Conservation (phyloP, 2,797 vertebrate species). For the Phalloptychus januarius region DNA sequence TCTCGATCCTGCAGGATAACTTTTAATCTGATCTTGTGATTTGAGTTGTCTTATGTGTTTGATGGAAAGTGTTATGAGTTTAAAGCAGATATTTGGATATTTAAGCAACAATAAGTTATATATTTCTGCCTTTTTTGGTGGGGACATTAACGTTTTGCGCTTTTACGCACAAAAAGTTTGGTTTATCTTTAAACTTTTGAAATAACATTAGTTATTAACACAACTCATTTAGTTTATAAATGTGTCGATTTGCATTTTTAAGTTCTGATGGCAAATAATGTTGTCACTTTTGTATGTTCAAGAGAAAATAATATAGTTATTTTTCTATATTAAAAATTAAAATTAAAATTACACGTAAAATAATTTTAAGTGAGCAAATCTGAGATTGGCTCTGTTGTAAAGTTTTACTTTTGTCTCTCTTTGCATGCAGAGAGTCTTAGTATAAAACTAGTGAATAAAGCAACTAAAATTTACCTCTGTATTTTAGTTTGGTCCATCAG, state of each 20-base stretch:
- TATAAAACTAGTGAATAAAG: not conserved
- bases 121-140: not conserved
- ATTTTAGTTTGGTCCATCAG: not conserved
- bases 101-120: not conserved
- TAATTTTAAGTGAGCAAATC: not conserved
- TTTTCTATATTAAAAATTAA: no score
- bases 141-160: no score
- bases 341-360: no score
- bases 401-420: not conserved
- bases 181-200: not conserved
- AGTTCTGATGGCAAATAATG: not conserved
- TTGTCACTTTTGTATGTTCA: not conserved
- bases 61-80: not conserved
- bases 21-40: not conserved
- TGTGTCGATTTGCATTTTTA: not conserved
- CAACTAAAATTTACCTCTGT: not conserved
- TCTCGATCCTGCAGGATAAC: not conserved
- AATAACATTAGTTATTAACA: not conserved
- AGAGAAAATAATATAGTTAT: not conserved
- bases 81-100: not conserved
- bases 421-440: conserved; percentile 29
- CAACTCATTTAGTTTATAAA: not conserved
- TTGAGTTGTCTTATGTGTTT: not conserved
- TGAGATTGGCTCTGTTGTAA: not conserved
- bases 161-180: conserved; percentile 15